Conservation (phyloP, 2,113 vertebrate species). For the Semnopithecus entellus region DNA sequence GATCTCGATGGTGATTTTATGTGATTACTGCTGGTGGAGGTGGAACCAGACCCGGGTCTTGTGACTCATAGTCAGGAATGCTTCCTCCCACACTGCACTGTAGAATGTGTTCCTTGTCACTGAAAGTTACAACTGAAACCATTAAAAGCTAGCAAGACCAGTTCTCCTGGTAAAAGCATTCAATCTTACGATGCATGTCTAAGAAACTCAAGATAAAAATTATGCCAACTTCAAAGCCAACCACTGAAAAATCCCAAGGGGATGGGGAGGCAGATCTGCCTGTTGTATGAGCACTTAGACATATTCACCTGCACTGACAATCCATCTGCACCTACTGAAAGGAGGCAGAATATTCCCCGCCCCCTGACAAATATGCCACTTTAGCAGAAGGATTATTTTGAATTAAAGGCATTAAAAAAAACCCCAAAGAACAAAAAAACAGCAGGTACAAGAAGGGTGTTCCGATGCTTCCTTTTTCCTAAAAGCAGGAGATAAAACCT, state of each 20-base stretch:
- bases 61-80: neutral
- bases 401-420: neutral
- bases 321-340: neutral
- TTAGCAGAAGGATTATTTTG: neutral
- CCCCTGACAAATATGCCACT: neutral
- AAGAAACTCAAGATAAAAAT: conserved; percentile 17
- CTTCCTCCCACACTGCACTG: neutral
- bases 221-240: neutral
- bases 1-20: neutral
- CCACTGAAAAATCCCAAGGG: neutral
- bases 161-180: neutral
- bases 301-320: neutral
- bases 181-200: neutral
- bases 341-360: neutral
- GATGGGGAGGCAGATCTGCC: neutral
- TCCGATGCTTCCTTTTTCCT: neutral
- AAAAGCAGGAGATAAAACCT: neutral
- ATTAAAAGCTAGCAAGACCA: neutral
- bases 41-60: neutral
- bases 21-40: neutral
- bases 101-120: neutral
- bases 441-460: neutral
- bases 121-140: neutral
- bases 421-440: neutral
- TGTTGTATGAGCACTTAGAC: neutral